A percentile compares a stretch with the other conserved stretches of the same genome.
These are phyloP conservation scores for Calliphora vicina DNA, from an alignment of 1,140 invertebrate genomes.

Conservation along the genomic window DNA sequence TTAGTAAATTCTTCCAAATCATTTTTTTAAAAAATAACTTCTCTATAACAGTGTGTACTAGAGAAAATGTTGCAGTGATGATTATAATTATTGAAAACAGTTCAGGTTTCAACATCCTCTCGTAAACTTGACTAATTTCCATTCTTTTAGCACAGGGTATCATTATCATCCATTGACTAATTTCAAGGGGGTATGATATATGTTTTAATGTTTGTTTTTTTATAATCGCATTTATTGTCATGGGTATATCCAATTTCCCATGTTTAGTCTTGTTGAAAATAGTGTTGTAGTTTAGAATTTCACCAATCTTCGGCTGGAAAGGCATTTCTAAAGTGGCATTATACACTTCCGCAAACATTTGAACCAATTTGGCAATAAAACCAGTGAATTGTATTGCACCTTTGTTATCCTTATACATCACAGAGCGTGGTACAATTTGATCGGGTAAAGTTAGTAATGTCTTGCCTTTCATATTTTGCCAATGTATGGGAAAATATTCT, in stretches of 20 bases:
- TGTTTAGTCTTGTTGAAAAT: background rate
- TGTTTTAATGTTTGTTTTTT: background rate
- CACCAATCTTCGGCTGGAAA: background rate
- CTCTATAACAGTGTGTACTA: background rate
- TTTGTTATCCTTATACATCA: slow-evolving; percentile 1
- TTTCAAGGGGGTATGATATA: background rate
- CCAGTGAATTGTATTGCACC: background rate
- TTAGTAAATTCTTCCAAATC: background rate
- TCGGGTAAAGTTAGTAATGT: background rate
- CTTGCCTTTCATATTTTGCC: background rate
- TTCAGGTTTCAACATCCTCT: background rate
- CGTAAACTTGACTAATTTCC: background rate
- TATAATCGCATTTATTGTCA: too few relatives aligned
- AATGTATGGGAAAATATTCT: background rate
- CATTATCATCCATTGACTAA: background rate
- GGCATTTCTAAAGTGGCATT: slow-evolving; percentile 11
- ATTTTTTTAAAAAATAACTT: background rate
- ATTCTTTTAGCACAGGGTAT: background rate
- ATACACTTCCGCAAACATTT: background rate
- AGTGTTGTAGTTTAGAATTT: background rate
- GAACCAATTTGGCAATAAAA: background rate
- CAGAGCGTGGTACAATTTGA: background rate
- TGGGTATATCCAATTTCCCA: background rate
- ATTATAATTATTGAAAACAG: background rate
- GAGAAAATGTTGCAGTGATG: background rate